Conservation (phyloP, 2,888 invertebrate genomes). For the Gortyna flavago region DNA sequence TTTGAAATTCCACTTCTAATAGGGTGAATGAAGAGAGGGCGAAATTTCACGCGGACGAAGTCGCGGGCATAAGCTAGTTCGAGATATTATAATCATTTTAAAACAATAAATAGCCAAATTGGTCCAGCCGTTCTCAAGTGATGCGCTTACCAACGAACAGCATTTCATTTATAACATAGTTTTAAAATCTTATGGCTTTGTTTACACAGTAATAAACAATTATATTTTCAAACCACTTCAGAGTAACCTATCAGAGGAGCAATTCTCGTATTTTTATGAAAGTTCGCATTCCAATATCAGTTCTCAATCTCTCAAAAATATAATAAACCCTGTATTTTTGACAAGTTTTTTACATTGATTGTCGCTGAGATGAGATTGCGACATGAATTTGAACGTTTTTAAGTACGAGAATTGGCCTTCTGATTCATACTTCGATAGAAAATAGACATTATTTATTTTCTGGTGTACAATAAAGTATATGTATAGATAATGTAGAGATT, state of each 20-base stretch:
- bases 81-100: not conserved
- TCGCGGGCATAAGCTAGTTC: too few species aligned
- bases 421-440: not conserved
- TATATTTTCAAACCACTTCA: not conserved
- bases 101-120: not conserved
- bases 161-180: not conserved
- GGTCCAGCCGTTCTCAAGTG: not conserved
- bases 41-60: too few species aligned
- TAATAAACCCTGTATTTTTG: not conserved
- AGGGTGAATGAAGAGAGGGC: too few species aligned
- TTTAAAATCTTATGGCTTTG: not conserved
- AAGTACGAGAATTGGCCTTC: not conserved
- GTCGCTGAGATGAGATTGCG: not conserved
- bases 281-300: not conserved
- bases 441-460: not conserved
- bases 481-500: not conserved
- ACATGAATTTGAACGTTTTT: not conserved
- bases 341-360: not conserved
- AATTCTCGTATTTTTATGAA: too few species aligned
- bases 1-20: too few species aligned
- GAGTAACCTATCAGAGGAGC: not conserved
- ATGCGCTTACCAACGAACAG: not conserved
- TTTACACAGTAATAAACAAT: not conserved
- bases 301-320: not conserved
- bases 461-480: too few species aligned